Evolutionary conservation across 2,113 vertebrate species (phyloP).

Genomic region (Arizona elegans): DNA sequence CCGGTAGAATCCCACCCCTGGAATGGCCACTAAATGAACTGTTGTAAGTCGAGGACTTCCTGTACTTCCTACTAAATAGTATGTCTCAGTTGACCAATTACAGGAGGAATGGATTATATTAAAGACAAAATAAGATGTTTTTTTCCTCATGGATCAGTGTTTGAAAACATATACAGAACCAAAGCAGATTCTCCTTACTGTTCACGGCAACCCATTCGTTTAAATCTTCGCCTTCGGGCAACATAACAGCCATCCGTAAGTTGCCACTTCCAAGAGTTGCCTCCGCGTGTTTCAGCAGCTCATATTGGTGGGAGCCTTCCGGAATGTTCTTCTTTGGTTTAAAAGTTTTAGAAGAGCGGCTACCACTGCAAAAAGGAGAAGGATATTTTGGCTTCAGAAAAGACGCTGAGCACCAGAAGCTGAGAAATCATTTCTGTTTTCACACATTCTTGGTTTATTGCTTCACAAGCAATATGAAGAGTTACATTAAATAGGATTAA

Average conservation of each 20-base stretch:
- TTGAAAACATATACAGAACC: not conserved
- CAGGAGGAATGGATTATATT: not conserved
- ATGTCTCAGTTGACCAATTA: not conserved
- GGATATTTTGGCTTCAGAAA: not conserved
- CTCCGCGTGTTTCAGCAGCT: constrained; percentile 84
- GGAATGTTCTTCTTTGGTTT: constrained; percentile 90
- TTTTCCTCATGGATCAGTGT: not conserved
- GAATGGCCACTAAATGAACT: no score
- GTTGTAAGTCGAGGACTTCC: no score
- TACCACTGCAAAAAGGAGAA: constrained; percentile 67
- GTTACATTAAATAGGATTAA: not conserved
- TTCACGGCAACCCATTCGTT: constrained; percentile 88
- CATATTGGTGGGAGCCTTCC: constrained; percentile 84
- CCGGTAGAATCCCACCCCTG: no score
- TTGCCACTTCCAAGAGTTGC: constrained; percentile 85
- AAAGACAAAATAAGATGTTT: not conserved
- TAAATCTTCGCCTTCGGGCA: constrained; percentile 83
- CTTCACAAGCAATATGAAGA: not conserved
- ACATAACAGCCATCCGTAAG: constrained; percentile 83
- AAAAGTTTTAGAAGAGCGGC: constrained; percentile 86
- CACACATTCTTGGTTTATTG: rapidly evolving
- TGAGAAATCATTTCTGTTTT: not conserved
- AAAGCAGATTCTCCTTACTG: constrained; percentile 69
- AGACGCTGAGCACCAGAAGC: not conserved
- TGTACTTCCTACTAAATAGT: no score